Evolutionary conservation across 2,113 vertebrate species (phyloP), one percentile per base, ranked within the genome.

Genomic region (Plectropomus leopardus): DNA sequence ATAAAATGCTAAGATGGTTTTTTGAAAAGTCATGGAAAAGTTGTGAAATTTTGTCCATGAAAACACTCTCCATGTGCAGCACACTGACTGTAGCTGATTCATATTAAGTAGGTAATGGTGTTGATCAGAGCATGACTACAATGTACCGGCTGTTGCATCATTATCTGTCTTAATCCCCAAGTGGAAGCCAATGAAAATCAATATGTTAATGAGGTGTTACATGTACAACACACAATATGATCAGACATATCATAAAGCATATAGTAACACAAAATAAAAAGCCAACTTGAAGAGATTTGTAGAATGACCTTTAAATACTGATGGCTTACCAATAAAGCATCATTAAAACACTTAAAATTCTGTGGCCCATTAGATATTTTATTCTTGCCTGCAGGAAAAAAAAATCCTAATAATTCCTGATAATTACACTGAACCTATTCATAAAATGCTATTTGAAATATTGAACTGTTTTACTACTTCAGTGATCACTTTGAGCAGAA

Each of bases 291-390:
- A 30, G 26, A 28, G 14, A 54, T 47, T 32, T 47, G 17, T 5
- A 55, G 53, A n/a, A 36, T 71, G 36, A 70, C 36, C 68, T 58
- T 58, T n/a, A 14, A 4, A 44, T 15, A 44, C 68, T n/a, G 10
- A 1, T 3, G 6, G 24, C 19, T 19, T 21, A 32, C 36, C n/a
- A 3, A 32, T 32, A 30, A 71, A 44, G 11, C 32, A 14, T 28
- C 21, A 16, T 16, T 32, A 45, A n/a, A 36, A 26, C n/a, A 42
- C 23, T 24, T 42, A 28, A 30, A 32, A 11, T 7, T 10, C 19
- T 32, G 26, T 36, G 24, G 2, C 28, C 40, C 19, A 30, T 70
- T 30, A 2, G 2, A 36, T 24, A 15, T 24, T 68, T 51, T 8
- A 44, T 4, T 28, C 9, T 19, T 9, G 26, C 42, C 55, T 19